Percentiles rank a stretch among this genome's conserved stretches.
Evolutionary conservation across 2,888 invertebrate genomes (phyloP).

Genomic region (Teleiodes luculella): DNA sequence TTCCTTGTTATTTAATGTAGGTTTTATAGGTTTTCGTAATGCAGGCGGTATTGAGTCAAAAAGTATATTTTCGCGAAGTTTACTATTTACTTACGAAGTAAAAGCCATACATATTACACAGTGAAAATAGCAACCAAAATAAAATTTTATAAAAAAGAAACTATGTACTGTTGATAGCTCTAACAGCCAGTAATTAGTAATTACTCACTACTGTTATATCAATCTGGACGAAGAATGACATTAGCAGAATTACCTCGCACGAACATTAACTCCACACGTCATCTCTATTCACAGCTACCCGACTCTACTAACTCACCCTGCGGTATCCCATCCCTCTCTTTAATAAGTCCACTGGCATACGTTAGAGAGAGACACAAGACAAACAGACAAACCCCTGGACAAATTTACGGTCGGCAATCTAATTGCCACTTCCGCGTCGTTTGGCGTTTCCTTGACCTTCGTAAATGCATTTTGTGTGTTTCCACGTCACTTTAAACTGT

Average conservation of each 20-base stretch:
- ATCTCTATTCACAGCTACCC: constrained; percentile 12
- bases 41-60: no score
- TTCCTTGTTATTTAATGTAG: no score
- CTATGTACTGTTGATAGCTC: neutral
- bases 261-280: constrained; percentile 6
- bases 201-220: constrained; percentile 2
- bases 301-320: constrained; percentile 46
- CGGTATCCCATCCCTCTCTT: constrained; percentile 40
- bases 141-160: neutral
- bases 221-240: constrained; percentile 12
- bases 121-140: no score
- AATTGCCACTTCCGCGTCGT: constrained; percentile 70
- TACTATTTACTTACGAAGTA: no score
- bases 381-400: constrained; percentile 44
- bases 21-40: no score
- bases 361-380: constrained; percentile 36
- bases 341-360: constrained; percentile 25
- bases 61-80: no score
- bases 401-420: constrained; percentile 69
- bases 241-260: constrained; percentile 11
- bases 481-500: constrained; percentile 31
- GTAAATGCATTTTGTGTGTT: constrained; percentile 66
- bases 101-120: no score
- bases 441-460: constrained; percentile 68
- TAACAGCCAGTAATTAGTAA: constrained; percentile 5